phyloP scores from a whole-genome alignment of 2,888 invertebrate genomes.

The Orthosia gothica region DNA sequence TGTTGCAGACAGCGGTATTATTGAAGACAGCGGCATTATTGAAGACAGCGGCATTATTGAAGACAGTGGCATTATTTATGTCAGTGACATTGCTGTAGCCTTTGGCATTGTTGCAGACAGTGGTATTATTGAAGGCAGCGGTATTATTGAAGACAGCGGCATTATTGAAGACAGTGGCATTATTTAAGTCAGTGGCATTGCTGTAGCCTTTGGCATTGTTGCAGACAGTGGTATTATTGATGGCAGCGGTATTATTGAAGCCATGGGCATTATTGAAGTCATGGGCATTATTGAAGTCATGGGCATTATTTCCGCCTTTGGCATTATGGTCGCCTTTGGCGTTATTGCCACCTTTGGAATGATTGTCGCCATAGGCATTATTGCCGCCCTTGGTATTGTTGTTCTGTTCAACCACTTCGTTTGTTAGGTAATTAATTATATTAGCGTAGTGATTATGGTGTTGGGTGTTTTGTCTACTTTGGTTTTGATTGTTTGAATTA shows the following conservation, averaged over 20 bases:
- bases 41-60: not conserved
- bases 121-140: not conserved
- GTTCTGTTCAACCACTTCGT: slow-evolving; percentile 7
- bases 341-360: not conserved
- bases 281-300: not conserved
- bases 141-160: not conserved
- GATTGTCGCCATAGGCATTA: not conserved
- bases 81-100: not conserved
- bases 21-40: not conserved
- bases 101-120: not conserved
- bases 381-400: not conserved
- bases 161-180: not conserved
- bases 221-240: not conserved
- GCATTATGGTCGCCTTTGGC: not conserved
- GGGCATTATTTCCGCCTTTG: not conserved
- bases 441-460: not conserved
- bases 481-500: not conserved
- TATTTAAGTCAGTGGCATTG: not conserved
- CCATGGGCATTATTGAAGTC: not conserved
- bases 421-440: not conserved
- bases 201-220: not conserved
- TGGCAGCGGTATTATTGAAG: not conserved
- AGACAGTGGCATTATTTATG: not conserved
- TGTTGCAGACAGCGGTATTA: not conserved
- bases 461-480: not conserved